Evolutionary conservation across 2,888 invertebrate genomes (phyloP).

Genomic region (Chaitophorus viminalis): DNA sequence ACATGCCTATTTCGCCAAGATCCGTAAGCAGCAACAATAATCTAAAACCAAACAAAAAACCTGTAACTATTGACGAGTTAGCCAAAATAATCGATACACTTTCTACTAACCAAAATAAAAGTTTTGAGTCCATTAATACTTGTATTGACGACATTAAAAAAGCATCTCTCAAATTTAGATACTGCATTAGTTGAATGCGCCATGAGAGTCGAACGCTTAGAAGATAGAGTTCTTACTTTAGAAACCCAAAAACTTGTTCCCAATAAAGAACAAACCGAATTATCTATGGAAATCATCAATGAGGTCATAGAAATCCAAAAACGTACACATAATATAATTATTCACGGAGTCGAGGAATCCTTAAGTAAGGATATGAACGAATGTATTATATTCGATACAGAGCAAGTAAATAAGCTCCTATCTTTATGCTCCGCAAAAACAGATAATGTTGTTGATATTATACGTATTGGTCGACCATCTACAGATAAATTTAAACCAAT

Average conservation of each 20-base stretch:
- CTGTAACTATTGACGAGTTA: not conserved
- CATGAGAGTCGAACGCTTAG: not conserved
- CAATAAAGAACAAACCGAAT: not conserved
- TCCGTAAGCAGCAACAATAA: not conserved
- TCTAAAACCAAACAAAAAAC: not conserved
- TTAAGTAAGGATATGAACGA: not conserved
- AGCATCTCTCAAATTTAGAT: conserved; percentile 5
- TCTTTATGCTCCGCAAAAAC: not conserved
- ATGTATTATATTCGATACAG: not conserved
- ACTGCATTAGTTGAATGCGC: not conserved
- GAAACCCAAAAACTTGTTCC: not conserved
- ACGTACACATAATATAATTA: not conserved
- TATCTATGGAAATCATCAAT: not conserved
- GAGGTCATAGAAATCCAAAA: conserved; percentile 8
- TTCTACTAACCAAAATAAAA: not conserved
- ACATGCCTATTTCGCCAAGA: not conserved
- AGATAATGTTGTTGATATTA: not conserved
- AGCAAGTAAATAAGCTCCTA: not conserved
- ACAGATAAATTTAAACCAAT: not conserved
- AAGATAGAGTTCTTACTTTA: not conserved
- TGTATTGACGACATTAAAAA: not conserved
- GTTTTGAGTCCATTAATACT: conserved; percentile 1
- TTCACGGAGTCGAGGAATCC: not conserved
- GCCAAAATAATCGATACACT: not conserved
- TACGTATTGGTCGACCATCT: not conserved